phyloP scores from a whole-genome alignment of 1,140 invertebrate genomes.

The Neodiprion virginianus region DNA sequence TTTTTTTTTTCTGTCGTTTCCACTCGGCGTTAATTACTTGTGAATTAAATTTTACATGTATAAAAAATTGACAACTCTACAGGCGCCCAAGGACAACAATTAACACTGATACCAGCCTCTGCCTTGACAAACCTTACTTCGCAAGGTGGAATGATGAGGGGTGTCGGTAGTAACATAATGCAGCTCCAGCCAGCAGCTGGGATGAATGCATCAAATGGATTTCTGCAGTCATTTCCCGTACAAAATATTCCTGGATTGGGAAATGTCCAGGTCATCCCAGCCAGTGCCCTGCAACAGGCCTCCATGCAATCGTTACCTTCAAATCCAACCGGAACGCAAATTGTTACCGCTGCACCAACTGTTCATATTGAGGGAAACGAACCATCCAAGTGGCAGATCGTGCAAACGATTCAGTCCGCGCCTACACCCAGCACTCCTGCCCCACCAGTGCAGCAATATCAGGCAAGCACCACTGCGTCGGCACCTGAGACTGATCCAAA shows the following conservation, averaged over 20 bases:
- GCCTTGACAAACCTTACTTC: slow-evolving; percentile 55
- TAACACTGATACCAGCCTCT: slow-evolving; percentile 75
- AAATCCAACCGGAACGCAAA: slow-evolving; percentile 31
- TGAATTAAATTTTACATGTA: slow-evolving; percentile 8
- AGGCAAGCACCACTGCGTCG: slow-evolving; percentile 36
- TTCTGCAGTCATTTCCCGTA: slow-evolving; percentile 68
- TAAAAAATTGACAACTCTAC: background rate
- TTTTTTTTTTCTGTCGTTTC: background rate
- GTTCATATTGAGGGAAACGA: slow-evolving; percentile 78
- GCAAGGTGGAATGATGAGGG: slow-evolving; percentile 52
- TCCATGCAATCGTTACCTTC: slow-evolving; percentile 53
- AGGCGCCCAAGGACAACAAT: slow-evolving; percentile 72
- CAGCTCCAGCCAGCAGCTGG: slow-evolving; percentile 51
- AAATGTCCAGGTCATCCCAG: slow-evolving; percentile 78
- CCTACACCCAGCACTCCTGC: slow-evolving; percentile 45
- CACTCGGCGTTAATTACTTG: background rate
- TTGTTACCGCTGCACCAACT: slow-evolving; percentile 40
- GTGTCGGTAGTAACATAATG: slow-evolving; percentile 52
- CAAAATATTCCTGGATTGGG: slow-evolving; percentile 79
- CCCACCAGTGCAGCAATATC: slow-evolving; percentile 45
- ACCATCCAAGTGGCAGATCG: slow-evolving; percentile 82
- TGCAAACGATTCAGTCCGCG: slow-evolving; percentile 65
- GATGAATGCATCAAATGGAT: slow-evolving; percentile 51
- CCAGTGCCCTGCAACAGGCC: slow-evolving; percentile 57
- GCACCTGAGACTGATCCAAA: slow-evolving; percentile 39